Evolutionary conservation across 2,113 vertebrate genomes (phyloP).

Genomic region (Pteronura brasiliensis): DNA sequence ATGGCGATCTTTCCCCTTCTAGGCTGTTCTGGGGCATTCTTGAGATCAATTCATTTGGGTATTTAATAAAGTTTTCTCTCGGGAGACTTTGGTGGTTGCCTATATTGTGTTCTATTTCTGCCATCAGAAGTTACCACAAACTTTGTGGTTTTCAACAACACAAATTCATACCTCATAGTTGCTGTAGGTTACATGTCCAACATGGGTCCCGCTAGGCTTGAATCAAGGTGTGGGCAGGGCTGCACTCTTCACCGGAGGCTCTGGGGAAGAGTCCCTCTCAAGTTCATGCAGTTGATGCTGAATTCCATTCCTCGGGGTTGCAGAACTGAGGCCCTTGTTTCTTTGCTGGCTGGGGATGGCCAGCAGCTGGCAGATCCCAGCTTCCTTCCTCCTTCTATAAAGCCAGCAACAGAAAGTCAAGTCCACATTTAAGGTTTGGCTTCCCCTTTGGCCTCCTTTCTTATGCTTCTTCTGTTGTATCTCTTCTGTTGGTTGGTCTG

Average conservation of each 20-base stretch:
- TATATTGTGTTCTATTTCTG: not conserved
- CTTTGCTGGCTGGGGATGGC: not conserved
- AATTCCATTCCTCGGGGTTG: not conserved
- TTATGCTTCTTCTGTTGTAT: not conserved
- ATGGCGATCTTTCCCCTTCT: not conserved
- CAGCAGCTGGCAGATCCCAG: not conserved
- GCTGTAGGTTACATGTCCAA: not conserved
- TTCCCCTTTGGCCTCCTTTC: not conserved
- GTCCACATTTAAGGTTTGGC: not conserved
- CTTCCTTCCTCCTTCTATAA: not conserved
- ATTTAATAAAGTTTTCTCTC: not conserved
- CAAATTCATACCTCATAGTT: not conserved
- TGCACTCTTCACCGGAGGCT: not conserved
- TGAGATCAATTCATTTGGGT: not conserved
- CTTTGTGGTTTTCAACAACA: not conserved
- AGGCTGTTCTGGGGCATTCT: not conserved
- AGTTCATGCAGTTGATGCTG: not conserved
- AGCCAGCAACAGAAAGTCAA: not conserved
- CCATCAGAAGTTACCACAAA: not conserved
- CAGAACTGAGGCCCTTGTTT: not conserved
- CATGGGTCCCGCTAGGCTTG: not conserved
- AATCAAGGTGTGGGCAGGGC: not conserved
- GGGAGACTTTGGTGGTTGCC: not conserved
- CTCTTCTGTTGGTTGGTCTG: not conserved
- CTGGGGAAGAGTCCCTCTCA: not conserved